Base-by-base conservation (phyloP, 2,113 vertebrate genomes). In the Benitochromis conjunctus region DNA sequence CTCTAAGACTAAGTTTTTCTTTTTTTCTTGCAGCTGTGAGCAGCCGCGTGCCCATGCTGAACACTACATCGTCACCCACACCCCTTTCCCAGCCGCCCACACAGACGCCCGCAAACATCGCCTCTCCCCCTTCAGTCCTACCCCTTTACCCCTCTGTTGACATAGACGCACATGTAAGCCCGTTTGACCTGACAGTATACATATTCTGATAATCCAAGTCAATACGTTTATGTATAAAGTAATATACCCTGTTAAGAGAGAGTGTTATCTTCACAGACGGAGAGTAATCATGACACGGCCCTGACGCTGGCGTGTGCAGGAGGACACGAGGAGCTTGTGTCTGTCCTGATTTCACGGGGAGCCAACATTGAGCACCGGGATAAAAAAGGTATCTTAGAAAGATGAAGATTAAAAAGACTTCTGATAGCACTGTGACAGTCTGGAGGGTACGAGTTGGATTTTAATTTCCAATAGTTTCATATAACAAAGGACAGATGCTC, bases 351-450 rank as follows among this genome's bases (percentile, higher is more conserved):
- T 82, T 97, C 98, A 36, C 97, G 98, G 66, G 98, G 97, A 94
- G 98, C 99, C 93, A 99, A 99, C 93, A 99, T 99, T 83, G 98
- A 99, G 86, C 98, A 99, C 92, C 96, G 98, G 91, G 99, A 99
- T 95, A 99, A 99, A 94, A 99, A 99, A 94, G 99, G 99, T 99
- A 94, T 89, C 77, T 3, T 51, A 36, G 13, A 5, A 2, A 18
- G 12, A 56, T 19, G 7, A 48, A 11, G 7, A 21, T 41, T 9
- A 34, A 29, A 31, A 57, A 5, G 6, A 16, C 43, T 71, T 18
- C 2, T 34, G 14, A 10, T 64, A 24, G 7, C 60, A 3, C 62
- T 14, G 19, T 53, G 54, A 46, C 79, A 66, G 11, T 31, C 46
- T 48, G 12, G 8, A 9, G 13, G 9, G 2, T 19, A 2, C 12